Percentiles rank a stretch among this genome's conserved stretches.
These are phyloP conservation scores for Mus spretus DNA, from an alignment of 2,797 vertebrate genomes.

Conservation along the genomic window DNA sequence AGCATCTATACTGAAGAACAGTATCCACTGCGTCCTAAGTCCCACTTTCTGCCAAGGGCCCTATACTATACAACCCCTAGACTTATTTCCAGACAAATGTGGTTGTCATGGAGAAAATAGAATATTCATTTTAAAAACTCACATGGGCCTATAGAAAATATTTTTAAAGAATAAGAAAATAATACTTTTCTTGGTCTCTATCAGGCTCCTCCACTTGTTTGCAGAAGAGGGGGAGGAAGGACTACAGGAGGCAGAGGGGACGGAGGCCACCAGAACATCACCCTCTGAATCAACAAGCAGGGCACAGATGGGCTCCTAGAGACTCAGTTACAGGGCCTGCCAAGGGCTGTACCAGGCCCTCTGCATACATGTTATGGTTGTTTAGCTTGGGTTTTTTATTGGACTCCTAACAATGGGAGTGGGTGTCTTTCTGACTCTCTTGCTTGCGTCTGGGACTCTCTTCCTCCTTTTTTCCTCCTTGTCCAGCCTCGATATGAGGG, in stretches of 20 bases:
- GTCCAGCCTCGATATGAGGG: not conserved
- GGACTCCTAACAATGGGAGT: not conserved
- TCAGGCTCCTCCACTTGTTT: too few relatives aligned
- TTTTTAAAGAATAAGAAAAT: constrained; percentile 62
- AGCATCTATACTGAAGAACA: not conserved
- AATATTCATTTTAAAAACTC: constrained; percentile 38
- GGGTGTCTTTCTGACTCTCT: not conserved
- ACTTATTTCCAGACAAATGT: not conserved
- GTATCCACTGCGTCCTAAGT: constrained; percentile 36
- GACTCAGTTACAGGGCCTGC: not conserved
- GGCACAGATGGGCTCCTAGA: not conserved
- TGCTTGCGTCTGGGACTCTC: not conserved
- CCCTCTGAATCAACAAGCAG: not conserved
- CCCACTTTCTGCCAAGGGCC: not conserved
- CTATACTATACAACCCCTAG: not conserved
- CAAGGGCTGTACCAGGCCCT: not conserved
- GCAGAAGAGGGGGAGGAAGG: not conserved
- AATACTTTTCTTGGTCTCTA: not conserved
- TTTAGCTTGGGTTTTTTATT: not conserved
- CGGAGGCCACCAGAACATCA: too few relatives aligned
- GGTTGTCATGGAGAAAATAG: constrained; percentile 25
- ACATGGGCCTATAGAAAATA: not conserved
- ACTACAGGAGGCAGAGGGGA: not conserved
- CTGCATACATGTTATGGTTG: too few relatives aligned
- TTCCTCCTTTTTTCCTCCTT: not conserved